These are phyloP conservation scores for Choloepus didactylus DNA, from an alignment of 2,797 vertebrate species.

Conservation along the genomic window DNA sequence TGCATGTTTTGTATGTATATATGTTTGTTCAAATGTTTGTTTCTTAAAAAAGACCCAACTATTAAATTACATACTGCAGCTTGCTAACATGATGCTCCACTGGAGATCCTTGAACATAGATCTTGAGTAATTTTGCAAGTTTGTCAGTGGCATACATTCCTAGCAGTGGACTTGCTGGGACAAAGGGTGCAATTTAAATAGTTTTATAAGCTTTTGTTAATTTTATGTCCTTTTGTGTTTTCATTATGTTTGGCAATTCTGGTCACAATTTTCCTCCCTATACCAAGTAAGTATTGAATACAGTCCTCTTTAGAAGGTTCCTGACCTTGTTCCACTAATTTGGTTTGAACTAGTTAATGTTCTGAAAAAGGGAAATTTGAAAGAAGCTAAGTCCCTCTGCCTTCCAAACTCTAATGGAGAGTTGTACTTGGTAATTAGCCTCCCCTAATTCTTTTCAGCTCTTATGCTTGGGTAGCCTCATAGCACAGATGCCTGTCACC, in stretches of 20 bases:
- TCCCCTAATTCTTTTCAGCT: neutral
- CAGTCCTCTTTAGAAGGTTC: neutral
- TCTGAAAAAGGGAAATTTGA: neutral
- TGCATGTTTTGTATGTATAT: neutral
- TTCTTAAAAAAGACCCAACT: neutral
- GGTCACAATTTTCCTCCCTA: neutral
- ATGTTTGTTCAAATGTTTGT: neutral
- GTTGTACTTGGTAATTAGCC: neutral
- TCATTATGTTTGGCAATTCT: neutral
- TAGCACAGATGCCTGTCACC: fast-evolving
- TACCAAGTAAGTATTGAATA: neutral
- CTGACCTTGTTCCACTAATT: neutral
- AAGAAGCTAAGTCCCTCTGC: neutral
- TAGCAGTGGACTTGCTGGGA: neutral
- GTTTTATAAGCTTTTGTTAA: neutral
- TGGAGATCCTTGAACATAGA: neutral
- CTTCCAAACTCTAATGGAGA: neutral
- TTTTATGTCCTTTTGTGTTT: neutral
- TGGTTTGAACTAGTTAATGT: neutral
- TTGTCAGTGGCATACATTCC: neutral
- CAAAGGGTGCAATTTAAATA: neutral
- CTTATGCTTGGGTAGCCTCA: neutral
- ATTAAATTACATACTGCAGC: neutral
- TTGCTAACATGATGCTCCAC: neutral
- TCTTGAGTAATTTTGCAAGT: neutral